Percentiles rank a stretch among this genome's conserved stretches.
phyloP scores from a whole-genome alignment of 1,140 invertebrate species.

The Leptinotarsa undecemlineata region DNA sequence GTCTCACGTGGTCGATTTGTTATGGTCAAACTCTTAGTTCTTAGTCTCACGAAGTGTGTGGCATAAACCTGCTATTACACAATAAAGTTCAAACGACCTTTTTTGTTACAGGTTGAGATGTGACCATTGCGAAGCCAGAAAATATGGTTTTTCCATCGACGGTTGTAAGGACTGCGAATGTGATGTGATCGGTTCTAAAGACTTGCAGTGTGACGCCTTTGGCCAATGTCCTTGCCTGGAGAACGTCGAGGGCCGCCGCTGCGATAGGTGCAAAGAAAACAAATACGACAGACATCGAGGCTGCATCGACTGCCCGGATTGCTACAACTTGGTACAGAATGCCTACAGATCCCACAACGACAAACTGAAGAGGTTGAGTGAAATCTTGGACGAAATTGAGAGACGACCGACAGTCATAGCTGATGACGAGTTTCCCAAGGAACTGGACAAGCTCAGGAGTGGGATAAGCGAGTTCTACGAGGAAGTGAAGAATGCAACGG shows the following conservation, averaged over 20 bases:
- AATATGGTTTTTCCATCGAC: conserved; percentile 86
- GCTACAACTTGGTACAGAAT: conserved; percentile 91
- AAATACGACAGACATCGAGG: conserved; percentile 83
- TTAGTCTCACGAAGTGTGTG: no score
- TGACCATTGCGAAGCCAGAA: conserved; percentile 80
- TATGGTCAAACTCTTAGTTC: no score
- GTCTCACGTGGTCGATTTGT: no score
- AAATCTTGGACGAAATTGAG: conserved; percentile 51
- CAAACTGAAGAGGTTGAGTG: conserved; percentile 65
- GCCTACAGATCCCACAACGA: conserved; percentile 78
- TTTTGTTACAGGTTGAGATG: conserved; percentile 65
- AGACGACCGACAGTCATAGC: conserved; percentile 67
- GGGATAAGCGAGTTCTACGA: conserved; percentile 63
- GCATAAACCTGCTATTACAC: no score
- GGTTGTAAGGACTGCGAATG: conserved; percentile 88
- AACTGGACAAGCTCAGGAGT: conserved; percentile 67
- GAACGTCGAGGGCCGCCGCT: conserved; percentile 88
- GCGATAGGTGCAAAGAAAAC: conserved; percentile 92
- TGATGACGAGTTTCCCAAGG: conserved; percentile 69
- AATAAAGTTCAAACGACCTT: not conserved
- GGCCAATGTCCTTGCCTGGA: conserved; percentile 90
- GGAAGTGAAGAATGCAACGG: conserved; percentile 46
- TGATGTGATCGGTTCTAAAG: conserved; percentile 83
- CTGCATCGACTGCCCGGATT: conserved; percentile 87
- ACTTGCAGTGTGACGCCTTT: conserved; percentile 77